phyloP scores from a whole-genome alignment of 2,888 invertebrate genomes.

The Oeneis ivallda region DNA sequence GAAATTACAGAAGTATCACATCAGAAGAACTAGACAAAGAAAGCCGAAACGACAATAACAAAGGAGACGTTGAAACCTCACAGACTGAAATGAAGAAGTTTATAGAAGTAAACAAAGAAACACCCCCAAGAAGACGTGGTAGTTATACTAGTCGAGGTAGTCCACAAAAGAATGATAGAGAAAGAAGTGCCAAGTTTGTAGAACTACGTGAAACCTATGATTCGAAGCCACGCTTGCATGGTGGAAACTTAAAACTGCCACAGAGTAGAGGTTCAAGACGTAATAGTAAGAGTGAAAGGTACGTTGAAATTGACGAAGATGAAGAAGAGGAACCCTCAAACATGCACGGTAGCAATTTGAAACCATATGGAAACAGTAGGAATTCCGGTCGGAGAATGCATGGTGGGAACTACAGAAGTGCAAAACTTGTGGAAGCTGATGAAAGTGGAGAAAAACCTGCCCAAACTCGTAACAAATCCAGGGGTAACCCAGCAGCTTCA shows the following conservation, averaged over 20 bases:
- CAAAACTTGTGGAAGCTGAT: slow-evolving; percentile 52
- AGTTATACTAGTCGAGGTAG: slow-evolving; percentile 6
- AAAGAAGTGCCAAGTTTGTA: slow-evolving; percentile 52
- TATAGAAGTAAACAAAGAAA: slow-evolving; percentile 19
- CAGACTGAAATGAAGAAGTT: slow-evolving; percentile 51
- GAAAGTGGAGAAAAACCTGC: slow-evolving; percentile 36
- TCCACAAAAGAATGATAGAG: not conserved
- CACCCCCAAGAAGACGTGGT: slow-evolving; percentile 19
- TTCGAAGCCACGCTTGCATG: slow-evolving; percentile 48
- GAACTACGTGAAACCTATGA: slow-evolving; percentile 49
- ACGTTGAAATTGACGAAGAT: slow-evolving; percentile 60
- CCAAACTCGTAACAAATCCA: slow-evolving; percentile 39
- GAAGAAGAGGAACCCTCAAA: slow-evolving; percentile 48
- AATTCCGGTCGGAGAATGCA: slow-evolving; percentile 55
- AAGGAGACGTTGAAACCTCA: slow-evolving; percentile 56
- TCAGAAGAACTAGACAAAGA: slow-evolving; percentile 43
- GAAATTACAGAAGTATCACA: slow-evolving; percentile 66
- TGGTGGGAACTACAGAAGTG: slow-evolving; percentile 73
- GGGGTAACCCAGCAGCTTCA: slow-evolving; percentile 52
- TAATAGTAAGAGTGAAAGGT: slow-evolving; percentile 53
- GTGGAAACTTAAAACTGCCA: slow-evolving; percentile 55
- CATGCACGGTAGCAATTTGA: slow-evolving; percentile 52
- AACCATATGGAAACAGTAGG: slow-evolving; percentile 48
- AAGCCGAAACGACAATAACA: slow-evolving; percentile 31
- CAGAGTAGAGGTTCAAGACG: slow-evolving; percentile 43